Evolutionary conservation across 2,888 invertebrate genomes (phyloP).

Genomic region (Adineta ricciae): DNA sequence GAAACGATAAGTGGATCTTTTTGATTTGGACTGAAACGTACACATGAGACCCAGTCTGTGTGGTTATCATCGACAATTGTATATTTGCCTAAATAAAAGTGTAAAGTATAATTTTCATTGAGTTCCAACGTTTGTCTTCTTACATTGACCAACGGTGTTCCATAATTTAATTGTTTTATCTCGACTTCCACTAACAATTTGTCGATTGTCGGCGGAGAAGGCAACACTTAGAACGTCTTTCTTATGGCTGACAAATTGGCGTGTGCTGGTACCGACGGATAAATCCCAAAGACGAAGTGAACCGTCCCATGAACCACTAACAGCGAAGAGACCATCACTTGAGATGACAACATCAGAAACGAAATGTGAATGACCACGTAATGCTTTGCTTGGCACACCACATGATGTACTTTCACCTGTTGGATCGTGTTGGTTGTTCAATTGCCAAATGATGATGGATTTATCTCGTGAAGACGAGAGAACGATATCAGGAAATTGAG

Average conservation of each 20-base stretch:
- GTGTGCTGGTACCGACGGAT: constrained; percentile 78
- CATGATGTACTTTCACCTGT: too few relatives aligned
- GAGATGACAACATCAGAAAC: constrained; percentile 97
- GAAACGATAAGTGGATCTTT: constrained; percentile 96
- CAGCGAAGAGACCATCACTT: constrained; percentile 95
- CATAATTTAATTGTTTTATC: constrained; percentile 98
- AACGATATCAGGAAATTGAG: constrained; percentile 94
- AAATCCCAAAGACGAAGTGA: constrained; percentile 97
- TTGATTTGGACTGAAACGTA: constrained; percentile 93
- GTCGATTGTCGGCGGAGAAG: constrained; percentile 97
- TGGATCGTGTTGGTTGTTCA: constrained; percentile 59
- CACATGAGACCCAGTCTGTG: constrained; percentile 95
- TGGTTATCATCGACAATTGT: constrained; percentile 62
- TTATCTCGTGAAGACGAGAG: constrained; percentile 84
- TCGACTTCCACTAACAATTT: constrained; percentile 95
- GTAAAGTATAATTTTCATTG: neutral
- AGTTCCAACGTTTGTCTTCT: constrained; percentile 76
- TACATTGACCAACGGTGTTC: constrained; percentile 99
- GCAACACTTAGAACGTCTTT: constrained; percentile 99
- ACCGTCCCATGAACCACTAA: constrained; percentile 99
- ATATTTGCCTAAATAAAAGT: neutral
- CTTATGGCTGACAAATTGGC: constrained; percentile 96
- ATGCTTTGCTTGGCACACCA: constrained; percentile 84
- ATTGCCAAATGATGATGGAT: constrained; percentile 88
- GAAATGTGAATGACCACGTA: constrained; percentile 95